Percentiles rank a stretch among this genome's conserved stretches.
phyloP scores from a whole-genome alignment of 1,140 invertebrate species.

The Chionoecetes opilio region DNA sequence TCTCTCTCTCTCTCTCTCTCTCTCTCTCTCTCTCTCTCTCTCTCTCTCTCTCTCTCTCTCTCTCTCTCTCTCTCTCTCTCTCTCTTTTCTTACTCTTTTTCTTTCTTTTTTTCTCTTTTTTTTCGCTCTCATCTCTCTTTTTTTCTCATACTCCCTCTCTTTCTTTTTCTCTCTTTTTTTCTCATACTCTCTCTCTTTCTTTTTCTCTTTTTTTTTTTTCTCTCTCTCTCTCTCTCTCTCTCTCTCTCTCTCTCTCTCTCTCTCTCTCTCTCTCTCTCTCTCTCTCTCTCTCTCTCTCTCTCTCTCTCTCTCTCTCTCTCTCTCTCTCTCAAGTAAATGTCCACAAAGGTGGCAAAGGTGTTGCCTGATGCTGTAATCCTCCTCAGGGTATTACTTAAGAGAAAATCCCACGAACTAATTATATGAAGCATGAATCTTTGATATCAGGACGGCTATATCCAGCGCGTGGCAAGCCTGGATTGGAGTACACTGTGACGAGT shows the following conservation, averaged over 20 bases:
- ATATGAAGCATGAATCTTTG: not conserved
- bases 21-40: slow-evolving; percentile 19
- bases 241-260: no score
- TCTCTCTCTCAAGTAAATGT: not conserved
- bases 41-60: slow-evolving; percentile 15
- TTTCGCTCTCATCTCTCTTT: no score
- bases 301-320: no score
- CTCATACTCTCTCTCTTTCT: no score
- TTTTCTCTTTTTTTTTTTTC: no score
- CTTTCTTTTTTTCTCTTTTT: no score
- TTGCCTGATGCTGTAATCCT: not conserved
- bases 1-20: slow-evolving; percentile 50
- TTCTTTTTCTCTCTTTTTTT: no score
- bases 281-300: no score
- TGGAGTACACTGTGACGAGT: not conserved
- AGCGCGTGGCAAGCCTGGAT: not conserved
- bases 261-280: no score
- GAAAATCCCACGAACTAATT: not conserved
- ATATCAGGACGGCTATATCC: not conserved
- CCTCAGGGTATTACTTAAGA: not conserved
- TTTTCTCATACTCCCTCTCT: no score
- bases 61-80: not conserved
- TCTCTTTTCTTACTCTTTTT: no score
- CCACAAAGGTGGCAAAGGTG: not conserved
- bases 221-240: no score